Conservation (phyloP, 2,113 vertebrate genomes). For the Heteronetta atricapilla region DNA sequence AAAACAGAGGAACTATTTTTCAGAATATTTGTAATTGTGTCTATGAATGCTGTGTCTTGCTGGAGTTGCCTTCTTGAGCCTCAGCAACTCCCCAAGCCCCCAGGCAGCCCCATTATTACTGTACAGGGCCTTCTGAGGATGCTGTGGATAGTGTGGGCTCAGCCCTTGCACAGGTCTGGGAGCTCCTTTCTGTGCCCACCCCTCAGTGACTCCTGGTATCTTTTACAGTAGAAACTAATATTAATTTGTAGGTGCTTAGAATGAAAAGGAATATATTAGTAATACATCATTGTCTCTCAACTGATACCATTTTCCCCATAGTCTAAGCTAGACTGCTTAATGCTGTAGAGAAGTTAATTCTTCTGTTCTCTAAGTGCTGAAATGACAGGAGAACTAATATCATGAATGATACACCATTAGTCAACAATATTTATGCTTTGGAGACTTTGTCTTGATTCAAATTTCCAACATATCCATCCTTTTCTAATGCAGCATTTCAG, state of each 20-base stretch:
- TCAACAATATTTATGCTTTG: neutral
- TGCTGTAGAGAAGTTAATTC: neutral
- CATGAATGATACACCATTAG: neutral
- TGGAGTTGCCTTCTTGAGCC: neutral
- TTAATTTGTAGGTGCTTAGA: neutral
- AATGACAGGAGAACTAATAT: neutral
- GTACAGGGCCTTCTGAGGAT: neutral
- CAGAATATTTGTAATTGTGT: neutral
- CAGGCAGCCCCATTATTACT: neutral
- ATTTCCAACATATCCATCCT: slow-evolving; percentile 8
- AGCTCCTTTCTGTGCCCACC: neutral
- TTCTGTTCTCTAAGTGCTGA: neutral
- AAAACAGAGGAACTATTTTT: neutral
- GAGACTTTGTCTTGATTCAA: neutral
- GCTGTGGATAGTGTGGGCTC: rapidly evolving
- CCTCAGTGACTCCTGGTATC: neutral
- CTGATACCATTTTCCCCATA: neutral
- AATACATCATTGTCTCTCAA: neutral
- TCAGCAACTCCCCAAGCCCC: neutral
- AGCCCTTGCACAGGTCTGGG: neutral
- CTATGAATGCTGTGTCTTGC: neutral
- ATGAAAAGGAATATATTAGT: neutral
- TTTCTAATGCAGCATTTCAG: slow-evolving; percentile 88
- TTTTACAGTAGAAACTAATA: neutral
- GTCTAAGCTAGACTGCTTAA: neutral